Conservation (phyloP, 2,888 invertebrate genomes). For the Eupithecia centaureata region DNA sequence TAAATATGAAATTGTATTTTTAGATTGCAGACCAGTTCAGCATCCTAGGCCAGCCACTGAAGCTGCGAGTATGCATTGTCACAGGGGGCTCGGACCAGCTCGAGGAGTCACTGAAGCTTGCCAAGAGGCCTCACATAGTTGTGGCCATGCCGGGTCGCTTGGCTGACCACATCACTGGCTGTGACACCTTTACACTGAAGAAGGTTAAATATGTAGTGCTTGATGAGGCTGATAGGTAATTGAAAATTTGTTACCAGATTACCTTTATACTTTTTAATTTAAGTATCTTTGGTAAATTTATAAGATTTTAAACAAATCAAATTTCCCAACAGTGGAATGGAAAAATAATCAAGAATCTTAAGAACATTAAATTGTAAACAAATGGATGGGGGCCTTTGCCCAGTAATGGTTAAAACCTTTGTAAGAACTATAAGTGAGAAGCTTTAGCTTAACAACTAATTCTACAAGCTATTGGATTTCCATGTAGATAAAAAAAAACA, state of each 20-base stretch:
- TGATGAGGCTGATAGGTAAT: constrained; percentile 96
- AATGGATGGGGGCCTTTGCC: neutral
- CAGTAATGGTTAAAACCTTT: neutral
- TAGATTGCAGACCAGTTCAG: constrained; percentile 98
- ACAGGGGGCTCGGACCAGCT: constrained; percentile 98
- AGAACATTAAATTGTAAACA: neutral
- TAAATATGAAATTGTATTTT: constrained; percentile 39
- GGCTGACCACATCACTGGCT: constrained; percentile 95
- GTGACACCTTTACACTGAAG: constrained; percentile 91
- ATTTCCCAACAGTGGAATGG: neutral
- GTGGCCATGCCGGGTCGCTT: constrained; percentile 98
- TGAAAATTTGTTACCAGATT: neutral
- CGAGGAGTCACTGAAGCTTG: constrained; percentile 92
- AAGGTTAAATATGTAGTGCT: constrained; percentile 94
- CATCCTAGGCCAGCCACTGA: constrained; percentile 94
- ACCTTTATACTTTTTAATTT: neutral
- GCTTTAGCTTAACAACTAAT: too few species aligned
- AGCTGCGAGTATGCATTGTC: constrained; percentile 92
- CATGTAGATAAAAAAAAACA: too few species aligned
- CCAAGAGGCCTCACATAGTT: constrained; percentile 95
- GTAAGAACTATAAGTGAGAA: too few species aligned
- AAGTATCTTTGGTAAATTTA: too few species aligned
- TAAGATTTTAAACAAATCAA: too few species aligned
- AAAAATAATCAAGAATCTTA: neutral
- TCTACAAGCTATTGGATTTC: too few species aligned